Percentiles rank a stretch among this genome's conserved stretches.
These are phyloP conservation scores for Stenotaenia linearis DNA, from an alignment of 2,888 invertebrate species.

Conservation along the genomic window DNA sequence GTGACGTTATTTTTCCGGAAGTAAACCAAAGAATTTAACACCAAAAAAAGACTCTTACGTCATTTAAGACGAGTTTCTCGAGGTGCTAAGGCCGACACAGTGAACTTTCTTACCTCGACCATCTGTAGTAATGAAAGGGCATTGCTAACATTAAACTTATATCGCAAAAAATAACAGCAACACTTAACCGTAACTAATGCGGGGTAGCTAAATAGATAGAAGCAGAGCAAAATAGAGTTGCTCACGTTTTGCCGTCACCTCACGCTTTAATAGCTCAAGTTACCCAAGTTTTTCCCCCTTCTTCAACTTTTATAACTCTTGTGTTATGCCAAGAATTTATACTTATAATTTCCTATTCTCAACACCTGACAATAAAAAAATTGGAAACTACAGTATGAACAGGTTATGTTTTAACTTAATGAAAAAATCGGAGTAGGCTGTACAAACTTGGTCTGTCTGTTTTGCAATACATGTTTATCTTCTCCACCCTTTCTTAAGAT, in stretches of 20 bases:
- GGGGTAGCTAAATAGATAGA: conserved; percentile 3
- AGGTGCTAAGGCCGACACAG: conserved; percentile 22
- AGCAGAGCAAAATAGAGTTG: conserved; percentile 8
- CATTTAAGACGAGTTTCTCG: neutral
- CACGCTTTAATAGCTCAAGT: conserved; percentile 19
- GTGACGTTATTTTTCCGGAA: conserved; percentile 8
- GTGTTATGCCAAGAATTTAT: neutral
- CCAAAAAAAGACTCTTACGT: neutral
- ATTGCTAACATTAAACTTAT: neutral
- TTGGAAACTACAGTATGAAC: neutral
- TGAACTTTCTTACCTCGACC: conserved; percentile 26
- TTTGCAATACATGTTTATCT: conserved; percentile 3
- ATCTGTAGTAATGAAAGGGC: neutral
- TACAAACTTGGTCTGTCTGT: conserved; percentile 5
- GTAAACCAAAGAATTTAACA: neutral
- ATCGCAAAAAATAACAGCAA: neutral
- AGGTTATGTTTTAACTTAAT: neutral
- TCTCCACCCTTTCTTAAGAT: conserved; percentile 6
- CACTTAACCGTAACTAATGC: neutral
- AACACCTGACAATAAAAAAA: neutral
- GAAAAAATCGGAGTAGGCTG: neutral
- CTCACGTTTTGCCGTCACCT: conserved; percentile 23
- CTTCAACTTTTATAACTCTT: conserved; percentile 17
- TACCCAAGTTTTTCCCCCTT: neutral
- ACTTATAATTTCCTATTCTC: conserved; percentile 7